These are phyloP conservation scores for Labia minor DNA, from an alignment of 2,888 invertebrate species.

Conservation along the genomic window DNA sequence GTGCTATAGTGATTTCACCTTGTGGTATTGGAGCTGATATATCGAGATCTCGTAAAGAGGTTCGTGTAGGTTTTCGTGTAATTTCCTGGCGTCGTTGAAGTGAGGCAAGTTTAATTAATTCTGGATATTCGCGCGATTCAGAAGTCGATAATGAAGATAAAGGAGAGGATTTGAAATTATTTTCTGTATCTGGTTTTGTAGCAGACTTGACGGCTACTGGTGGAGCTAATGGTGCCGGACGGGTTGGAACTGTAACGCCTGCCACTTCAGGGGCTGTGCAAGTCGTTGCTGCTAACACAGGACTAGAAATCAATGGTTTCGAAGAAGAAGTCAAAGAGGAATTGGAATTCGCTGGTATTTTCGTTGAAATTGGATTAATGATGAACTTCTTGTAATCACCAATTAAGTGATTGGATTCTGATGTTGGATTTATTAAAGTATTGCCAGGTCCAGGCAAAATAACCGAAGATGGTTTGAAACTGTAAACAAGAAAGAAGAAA, in stretches of 20 bases:
- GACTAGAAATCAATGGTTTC: slow-evolving; percentile 69
- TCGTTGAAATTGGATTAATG: slow-evolving; percentile 51
- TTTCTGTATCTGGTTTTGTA: neutral
- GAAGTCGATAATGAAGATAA: neutral
- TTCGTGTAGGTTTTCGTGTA: slow-evolving; percentile 32
- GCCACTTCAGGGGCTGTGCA: slow-evolving; percentile 65
- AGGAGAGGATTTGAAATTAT: neutral
- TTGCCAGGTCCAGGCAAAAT: neutral
- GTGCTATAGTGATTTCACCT: slow-evolving; percentile 50
- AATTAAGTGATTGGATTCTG: slow-evolving; percentile 50
- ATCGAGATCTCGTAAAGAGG: slow-evolving; percentile 58
- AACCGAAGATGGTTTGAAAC: neutral
- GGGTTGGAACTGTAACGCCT: slow-evolving; percentile 39
- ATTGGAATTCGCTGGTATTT: neutral
- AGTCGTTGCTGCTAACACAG: slow-evolving; percentile 70
- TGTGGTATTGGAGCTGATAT: slow-evolving; percentile 76
- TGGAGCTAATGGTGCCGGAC: slow-evolving; percentile 49
- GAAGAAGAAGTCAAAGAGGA: slow-evolving; percentile 29
- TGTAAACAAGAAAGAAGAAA: neutral
- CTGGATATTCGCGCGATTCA: slow-evolving; percentile 36
- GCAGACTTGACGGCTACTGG: neutral
- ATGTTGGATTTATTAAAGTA: slow-evolving; percentile 13
- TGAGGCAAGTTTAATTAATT: slow-evolving; percentile 61
- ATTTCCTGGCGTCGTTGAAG: slow-evolving; percentile 39
- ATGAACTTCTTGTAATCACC: slow-evolving; percentile 82